phyloP scores from a whole-genome alignment of 2,888 invertebrate species.

The Protodeltote pygarga region DNA sequence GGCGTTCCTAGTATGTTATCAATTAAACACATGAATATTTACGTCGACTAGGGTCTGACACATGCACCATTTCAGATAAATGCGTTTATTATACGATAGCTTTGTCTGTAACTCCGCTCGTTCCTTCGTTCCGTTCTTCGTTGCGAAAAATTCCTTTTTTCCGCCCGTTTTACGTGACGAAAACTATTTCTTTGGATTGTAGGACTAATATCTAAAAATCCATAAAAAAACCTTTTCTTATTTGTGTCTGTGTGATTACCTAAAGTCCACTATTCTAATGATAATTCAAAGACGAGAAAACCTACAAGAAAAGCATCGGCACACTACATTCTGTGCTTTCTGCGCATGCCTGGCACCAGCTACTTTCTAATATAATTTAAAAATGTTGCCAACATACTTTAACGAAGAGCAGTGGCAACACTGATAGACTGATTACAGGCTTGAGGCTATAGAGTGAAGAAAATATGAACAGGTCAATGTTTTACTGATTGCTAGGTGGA shows the following conservation, averaged over 20 bases:
- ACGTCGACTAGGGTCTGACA: constrained; percentile 12
- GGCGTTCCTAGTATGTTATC: constrained; percentile 24
- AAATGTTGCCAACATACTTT: background rate
- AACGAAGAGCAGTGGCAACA: background rate
- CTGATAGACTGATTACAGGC: constrained; percentile 10
- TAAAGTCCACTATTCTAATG: no score
- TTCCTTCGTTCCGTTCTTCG: background rate
- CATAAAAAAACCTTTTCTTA: no score
- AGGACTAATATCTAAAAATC: no score
- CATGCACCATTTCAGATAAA: constrained; percentile 31
- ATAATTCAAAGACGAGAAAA: no score
- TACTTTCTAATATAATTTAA: no score
- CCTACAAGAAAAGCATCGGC: no score
- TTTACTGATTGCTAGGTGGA: constrained; percentile 25
- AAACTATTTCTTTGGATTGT: no score
- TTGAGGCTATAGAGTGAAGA: constrained; percentile 13
- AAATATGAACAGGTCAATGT: constrained; percentile 16
- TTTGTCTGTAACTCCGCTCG: background rate
- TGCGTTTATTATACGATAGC: constrained; percentile 12
- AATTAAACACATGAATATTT: constrained; percentile 40
- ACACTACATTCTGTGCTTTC: no score
- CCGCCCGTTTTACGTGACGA: no score
- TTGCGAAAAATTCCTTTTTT: no score
- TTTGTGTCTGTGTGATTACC: no score
- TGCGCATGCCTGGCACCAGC: no score